phyloP scores from a whole-genome alignment of 2,888 invertebrate genomes.

The Protonemura montana region DNA sequence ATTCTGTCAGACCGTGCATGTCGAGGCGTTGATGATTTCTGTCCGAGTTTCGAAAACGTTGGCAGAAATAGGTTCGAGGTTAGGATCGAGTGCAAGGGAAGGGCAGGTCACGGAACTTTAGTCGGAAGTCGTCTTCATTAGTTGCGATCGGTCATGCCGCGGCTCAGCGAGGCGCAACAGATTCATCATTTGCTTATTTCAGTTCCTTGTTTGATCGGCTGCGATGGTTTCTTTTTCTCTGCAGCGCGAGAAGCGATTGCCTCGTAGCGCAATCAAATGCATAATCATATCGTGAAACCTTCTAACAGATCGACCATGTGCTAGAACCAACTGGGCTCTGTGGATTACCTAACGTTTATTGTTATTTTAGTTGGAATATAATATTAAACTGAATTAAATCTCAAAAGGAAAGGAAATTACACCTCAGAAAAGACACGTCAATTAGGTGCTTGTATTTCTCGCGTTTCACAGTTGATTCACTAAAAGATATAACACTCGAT shows the following conservation, averaged over 20 bases:
- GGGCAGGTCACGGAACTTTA: constrained; percentile 32
- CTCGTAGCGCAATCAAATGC: neutral
- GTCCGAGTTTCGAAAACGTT: no score
- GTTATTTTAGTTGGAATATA: no score
- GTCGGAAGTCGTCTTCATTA: constrained; percentile 33
- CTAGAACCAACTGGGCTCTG: neutral
- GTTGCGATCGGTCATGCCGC: constrained; percentile 27
- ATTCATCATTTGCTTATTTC: constrained; percentile 21
- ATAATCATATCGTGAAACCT: neutral
- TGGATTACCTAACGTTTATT: no score
- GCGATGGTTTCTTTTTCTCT: neutral
- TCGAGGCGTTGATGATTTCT: no score
- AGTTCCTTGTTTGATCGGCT: neutral
- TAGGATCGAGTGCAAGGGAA: neutral
- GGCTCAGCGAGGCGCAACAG: neutral
- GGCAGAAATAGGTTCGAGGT: neutral
- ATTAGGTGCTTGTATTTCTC: no score
- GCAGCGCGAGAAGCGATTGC: neutral
- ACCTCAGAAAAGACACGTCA: no score
- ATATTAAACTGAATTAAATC: no score
- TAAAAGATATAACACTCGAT: no score
- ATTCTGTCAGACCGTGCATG: no score
- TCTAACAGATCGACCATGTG: neutral
- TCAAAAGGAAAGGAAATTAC: no score
- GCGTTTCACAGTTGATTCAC: no score